Base-by-base conservation (phyloP, 2,888 invertebrate species). In the Yponomeuta plumbellus region DNA sequence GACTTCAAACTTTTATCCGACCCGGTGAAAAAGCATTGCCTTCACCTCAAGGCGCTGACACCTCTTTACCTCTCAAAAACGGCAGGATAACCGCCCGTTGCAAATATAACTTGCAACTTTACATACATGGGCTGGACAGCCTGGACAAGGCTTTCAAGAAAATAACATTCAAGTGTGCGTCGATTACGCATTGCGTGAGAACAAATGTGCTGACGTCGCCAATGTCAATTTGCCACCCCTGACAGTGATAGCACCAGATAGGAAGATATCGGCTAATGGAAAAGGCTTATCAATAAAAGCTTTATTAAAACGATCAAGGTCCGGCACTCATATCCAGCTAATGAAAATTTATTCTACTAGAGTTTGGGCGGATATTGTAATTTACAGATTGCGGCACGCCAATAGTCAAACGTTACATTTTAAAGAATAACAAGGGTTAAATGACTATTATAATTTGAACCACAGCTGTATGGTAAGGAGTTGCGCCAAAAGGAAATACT, bases 1-100 rank as follows among this genome's bases (percentile, higher is more conserved):
- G 86, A 85, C 87, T 86, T 85, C 86, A 86, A 86, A 88, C 87
- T 86, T 86, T 86, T 85, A 90, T 81, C 81, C 87, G 77, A 76
- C 86, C 77, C 76, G 85, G 79, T 84, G 78, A 75, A 81, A 82
- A 65, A n/a, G 57, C n/a, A 8, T 10, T 11, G 11, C 3, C n/a
- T 21, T 52, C 22, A 40, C 22, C 23, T 26, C 26, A 69, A 66
- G 63, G 64, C 65, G 68, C 65, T 63, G 66, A 66, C 65, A 66
- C 62, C 57, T 57, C 44, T 64, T 34, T 63, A 34, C 67, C 65
- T 58, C 22, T 62, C 65, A 62, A 78, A 86, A 75, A 83, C 76
- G 79, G 83, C 70, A 76, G 85, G 77, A 70, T 86, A 80, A 74
- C 75, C 72, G 21, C 11, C 57, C 62, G 80, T 85, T 86, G 85